A percentile compares a stretch with the other conserved stretches of the same genome.
phyloP scores from a whole-genome alignment of 2,888 invertebrate species.

The Drosophila lacicola region DNA sequence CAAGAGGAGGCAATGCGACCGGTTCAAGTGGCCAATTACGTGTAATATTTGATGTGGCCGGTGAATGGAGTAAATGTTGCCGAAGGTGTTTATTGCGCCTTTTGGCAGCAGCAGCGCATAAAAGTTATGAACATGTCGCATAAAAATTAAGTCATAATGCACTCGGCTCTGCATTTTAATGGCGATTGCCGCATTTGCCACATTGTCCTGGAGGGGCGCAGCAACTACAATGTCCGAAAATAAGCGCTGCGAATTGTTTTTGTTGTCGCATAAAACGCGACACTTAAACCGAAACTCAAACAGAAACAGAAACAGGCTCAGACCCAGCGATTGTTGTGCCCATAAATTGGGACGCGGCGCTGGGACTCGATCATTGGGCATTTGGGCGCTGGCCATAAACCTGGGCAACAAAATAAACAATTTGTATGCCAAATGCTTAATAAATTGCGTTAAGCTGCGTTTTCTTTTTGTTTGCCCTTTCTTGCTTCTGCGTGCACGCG shows the following conservation, averaged over 20 bases:
- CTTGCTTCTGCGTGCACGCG: conserved; percentile 23
- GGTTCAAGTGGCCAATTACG: conserved; percentile 35
- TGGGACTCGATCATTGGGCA: conserved; percentile 37
- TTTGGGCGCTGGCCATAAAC: conserved; percentile 42
- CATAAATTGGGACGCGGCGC: conserved; percentile 55
- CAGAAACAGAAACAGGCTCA: conserved; percentile 1
- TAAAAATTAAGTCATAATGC: conserved; percentile 78
- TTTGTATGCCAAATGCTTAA: conserved; percentile 69
- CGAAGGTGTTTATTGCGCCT: conserved; percentile 46
- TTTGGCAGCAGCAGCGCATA: conserved; percentile 53
- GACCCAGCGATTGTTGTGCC: conserved; percentile 57
- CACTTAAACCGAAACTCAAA: conserved; percentile 38
- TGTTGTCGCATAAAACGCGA: conserved; percentile 50
- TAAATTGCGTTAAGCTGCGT: conserved; percentile 72
- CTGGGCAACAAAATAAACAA: conserved; percentile 74
- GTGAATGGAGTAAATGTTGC: conserved; percentile 26
- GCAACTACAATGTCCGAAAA: conserved; percentile 64
- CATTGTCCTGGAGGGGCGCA: conserved; percentile 35
- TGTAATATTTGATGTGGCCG: conserved; percentile 26
- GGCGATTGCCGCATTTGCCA: conserved; percentile 29
- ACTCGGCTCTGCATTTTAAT: conserved; percentile 44
- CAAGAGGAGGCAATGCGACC: conserved; percentile 7
- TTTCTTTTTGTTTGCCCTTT: not conserved
- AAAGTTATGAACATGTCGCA: conserved; percentile 64
- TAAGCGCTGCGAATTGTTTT: conserved; percentile 7